Percentiles rank a stretch among this genome's conserved stretches.
phyloP scores from a whole-genome alignment of 2,797 vertebrate species.

The Falco rusticolus region DNA sequence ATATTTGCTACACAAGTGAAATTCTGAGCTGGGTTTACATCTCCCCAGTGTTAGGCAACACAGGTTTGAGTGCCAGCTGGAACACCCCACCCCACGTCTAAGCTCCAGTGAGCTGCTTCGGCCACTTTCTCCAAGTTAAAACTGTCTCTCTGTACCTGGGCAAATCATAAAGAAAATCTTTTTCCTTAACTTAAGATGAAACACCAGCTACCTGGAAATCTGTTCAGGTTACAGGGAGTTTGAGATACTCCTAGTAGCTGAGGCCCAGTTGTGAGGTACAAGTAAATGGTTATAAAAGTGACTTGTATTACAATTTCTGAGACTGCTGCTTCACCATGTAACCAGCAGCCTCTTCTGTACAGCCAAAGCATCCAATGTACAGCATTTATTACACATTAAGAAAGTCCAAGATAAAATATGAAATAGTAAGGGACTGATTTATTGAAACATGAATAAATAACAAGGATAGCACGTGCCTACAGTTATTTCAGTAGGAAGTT shows the following conservation, averaged over 20 bases:
- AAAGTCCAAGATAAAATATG: slow-evolving; percentile 1
- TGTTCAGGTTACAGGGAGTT: neutral
- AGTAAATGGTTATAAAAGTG: neutral
- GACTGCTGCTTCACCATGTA: neutral
- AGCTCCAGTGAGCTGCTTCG: neutral
- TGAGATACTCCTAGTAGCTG: neutral
- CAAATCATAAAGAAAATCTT: neutral
- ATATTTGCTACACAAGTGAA: neutral
- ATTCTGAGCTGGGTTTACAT: neutral
- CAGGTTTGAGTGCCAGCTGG: neutral
- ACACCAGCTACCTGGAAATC: neutral
- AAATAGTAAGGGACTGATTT: slow-evolving; percentile 40
- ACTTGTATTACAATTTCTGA: rapidly evolving
- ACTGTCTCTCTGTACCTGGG: neutral
- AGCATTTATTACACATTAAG: neutral
- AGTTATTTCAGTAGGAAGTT: neutral
- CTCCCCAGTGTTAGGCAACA: neutral
- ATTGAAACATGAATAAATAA: slow-evolving; percentile 62
- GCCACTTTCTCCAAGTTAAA: neutral
- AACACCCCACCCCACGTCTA: neutral
- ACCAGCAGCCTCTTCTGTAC: neutral
- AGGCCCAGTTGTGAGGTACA: neutral
- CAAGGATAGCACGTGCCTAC: slow-evolving; percentile 17
- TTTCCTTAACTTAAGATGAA: neutral
- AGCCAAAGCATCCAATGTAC: neutral